Base-by-base conservation (phyloP, 1,140 invertebrate genomes). In the Anadara kagoshimensis region DNA sequence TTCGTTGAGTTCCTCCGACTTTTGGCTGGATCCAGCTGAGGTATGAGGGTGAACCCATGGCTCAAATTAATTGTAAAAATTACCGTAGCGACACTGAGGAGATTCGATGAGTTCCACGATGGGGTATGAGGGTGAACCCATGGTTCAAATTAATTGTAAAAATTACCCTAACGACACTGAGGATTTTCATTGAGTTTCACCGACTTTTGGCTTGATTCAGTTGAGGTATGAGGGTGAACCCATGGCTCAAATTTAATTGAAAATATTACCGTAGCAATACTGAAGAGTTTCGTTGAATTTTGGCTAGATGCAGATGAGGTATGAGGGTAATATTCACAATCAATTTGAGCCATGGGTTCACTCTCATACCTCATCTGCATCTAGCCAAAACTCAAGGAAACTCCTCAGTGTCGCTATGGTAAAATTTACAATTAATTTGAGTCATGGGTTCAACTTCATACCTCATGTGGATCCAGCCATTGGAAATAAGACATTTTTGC, bases 401-500 rank as follows among this genome's bases (percentile, higher is more conserved):
- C 45, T 47, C 45, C 45, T 47, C 45, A 47, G 45, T 47, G 45
- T 47, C 45, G 45, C 45, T 47, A 47, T 47, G 45, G 45, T 47
- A 47, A 47, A 47, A 47, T 47, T 10, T 47, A 47, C 45, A 47
- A 47, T 47, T 47, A 47, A 47, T 47, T 47, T 47, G 45, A 47
- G 45, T 47, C 45, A 47, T 47, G 45, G 45, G 45, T 47, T 47
- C 45, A 47, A 47, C 45, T 47, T 47, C 45, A 47, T 47, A 47
- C 45, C 45, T 47, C 45, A 47, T 47, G 45, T 47, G 45, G 45
- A 47, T 47, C 45, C 45, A 47, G 45, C 45, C 45, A 47, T 47
- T 47, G 45, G 45, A 47, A 47, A 47, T 47, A 47, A 47, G 45
- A 47, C 45, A 47, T 47, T 47, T 47, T 47, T 47, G 45, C 45